phyloP scores from a whole-genome alignment of 30 jellyfish, hydroid and myxozoan genomes.

The Pseudorhiza aurosa region DNA sequence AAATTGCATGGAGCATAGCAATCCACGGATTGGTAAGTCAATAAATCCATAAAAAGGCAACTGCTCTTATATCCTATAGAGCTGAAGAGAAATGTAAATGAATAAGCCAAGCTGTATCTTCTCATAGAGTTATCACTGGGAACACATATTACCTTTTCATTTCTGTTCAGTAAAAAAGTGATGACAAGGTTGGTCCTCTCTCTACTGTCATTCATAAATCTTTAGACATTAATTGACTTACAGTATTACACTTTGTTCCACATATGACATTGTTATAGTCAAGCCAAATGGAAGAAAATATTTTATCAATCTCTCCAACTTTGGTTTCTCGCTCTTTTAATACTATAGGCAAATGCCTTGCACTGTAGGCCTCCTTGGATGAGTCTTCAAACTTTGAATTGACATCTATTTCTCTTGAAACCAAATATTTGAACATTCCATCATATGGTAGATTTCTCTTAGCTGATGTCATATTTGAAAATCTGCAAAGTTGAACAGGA shows the following conservation, averaged over 20 bases:
- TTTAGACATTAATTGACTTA: too few species aligned
- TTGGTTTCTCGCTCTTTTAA: slow-evolving; percentile 67
- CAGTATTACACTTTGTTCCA: slow-evolving; percentile 97
- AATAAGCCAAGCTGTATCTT: too few species aligned
- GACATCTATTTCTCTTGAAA: slow-evolving; percentile 57
- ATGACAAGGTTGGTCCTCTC: too few species aligned
- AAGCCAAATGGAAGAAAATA: slow-evolving; percentile 96
- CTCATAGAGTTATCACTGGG: too few species aligned
- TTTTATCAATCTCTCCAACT: slow-evolving; percentile 89
- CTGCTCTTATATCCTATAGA: too few species aligned
- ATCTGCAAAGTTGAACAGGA: too few species aligned
- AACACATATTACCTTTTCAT: too few species aligned
- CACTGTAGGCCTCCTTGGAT: slow-evolving; percentile 50
- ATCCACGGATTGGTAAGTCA: too few species aligned
- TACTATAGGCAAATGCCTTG: slow-evolving; percentile 80
- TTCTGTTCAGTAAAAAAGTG: too few species aligned
- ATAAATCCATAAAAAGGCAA: too few species aligned
- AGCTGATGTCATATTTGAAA: slow-evolving; percentile 3
- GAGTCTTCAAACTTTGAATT: slow-evolving; percentile 40
- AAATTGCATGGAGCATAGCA: neutral
- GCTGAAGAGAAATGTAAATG: too few species aligned
- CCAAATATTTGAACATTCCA: slow-evolving; percentile 47
- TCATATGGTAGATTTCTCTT: slow-evolving; percentile 18
- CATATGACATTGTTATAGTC: slow-evolving; percentile 83
- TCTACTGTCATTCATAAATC: too few species aligned